Evolutionary conservation across 2,797 vertebrate species (phyloP), one percentile per base, ranked within the genome.

Genomic region (Takifugu ocellatus): DNA sequence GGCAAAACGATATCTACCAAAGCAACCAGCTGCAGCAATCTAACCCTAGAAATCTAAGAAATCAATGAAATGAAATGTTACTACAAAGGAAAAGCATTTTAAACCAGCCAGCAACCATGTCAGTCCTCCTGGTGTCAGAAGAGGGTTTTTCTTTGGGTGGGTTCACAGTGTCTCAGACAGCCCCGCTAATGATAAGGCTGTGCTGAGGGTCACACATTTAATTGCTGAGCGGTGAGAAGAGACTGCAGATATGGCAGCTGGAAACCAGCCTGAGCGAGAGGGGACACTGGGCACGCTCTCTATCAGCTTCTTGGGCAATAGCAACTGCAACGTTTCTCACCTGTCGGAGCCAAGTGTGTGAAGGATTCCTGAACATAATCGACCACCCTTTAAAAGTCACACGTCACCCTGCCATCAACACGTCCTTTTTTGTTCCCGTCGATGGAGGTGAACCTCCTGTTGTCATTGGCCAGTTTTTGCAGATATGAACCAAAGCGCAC

Each of bases 181-280:
- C 9, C 15, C 65, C 56, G 58, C n/a, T 12, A 44, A 8, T 69
- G 82, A 85, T 78, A 21, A 25, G 72, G 60, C 17, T 27, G 65
- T 78, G 68, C 74, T 69, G 79, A 78, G 55, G 83, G 75, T 79
- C 70, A 67, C 65, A 65, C 83, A 74, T 79, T 86, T 82, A 88
- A 88, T 89, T 84, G 83, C 69, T 10, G 24, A 26, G 15, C 48
- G 63, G 61, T 84, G 79, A 77, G 76, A 78, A 62, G 67, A 66
- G 45, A 65, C 44, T 25, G 72, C 59, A 82, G 85, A 87, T 86
- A 87, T 81, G 46, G 63, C 73, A 58, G 74, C 73, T 63, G 63
- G 56, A 62, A 39, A 49, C 67, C 66, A 59, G 46, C 10, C 46
- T 5, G 48, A 66, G 69, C 68, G 58, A 46, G 44, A 24, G 21